Evolutionary conservation across 2,113 vertebrate species (phyloP).

Genomic region (Nothoprocta perdicaria): DNA sequence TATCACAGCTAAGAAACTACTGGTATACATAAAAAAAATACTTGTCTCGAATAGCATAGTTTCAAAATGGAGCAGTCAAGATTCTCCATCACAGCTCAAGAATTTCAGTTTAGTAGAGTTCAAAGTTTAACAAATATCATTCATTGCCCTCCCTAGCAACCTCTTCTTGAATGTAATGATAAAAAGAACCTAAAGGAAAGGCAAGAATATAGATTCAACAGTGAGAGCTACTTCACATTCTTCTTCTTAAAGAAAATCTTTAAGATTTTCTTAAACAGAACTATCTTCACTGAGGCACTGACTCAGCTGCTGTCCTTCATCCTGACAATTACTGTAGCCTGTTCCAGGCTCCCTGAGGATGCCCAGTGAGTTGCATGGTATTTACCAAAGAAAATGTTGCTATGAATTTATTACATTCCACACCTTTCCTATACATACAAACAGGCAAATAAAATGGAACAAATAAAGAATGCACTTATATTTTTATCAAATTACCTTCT

Average conservation of each 20-base stretch:
- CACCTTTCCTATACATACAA: background rate
- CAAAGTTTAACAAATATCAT: background rate
- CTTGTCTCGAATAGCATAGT: background rate
- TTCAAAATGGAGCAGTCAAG: background rate
- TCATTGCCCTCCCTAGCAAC: background rate
- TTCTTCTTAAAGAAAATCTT: background rate
- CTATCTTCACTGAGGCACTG: background rate
- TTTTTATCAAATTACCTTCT: background rate
- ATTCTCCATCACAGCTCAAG: background rate
- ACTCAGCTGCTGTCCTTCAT: background rate
- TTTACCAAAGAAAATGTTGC: background rate
- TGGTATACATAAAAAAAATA: background rate
- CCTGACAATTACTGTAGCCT: background rate
- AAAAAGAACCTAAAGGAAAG: background rate
- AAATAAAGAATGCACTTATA: background rate
- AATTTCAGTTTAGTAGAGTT: background rate
- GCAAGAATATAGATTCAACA: background rate
- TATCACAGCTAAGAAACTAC: background rate
- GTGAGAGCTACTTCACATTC: background rate
- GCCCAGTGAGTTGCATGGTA: background rate
- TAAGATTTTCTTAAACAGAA: background rate
- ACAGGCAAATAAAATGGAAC: background rate
- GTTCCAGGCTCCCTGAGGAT: background rate
- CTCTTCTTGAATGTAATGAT: background rate
- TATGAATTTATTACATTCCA: background rate